phyloP scores from a whole-genome alignment of 2,113 vertebrate genomes.

The Mustela lutreola region DNA sequence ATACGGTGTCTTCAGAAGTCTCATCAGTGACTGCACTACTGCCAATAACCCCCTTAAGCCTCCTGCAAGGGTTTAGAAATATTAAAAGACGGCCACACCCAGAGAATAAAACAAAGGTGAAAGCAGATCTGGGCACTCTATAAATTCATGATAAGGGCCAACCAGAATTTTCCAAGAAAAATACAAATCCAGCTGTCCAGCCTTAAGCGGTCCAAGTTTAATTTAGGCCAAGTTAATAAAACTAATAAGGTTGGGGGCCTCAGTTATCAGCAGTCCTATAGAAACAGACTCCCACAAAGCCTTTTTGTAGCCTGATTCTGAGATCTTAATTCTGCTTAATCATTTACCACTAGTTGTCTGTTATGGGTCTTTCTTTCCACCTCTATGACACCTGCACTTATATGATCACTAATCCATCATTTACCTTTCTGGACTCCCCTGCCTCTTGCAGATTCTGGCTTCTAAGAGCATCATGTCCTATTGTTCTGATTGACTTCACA shows the following conservation, averaged over 20 bases:
- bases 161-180: background rate
- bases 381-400: background rate
- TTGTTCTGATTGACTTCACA: background rate
- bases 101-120: background rate
- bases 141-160: background rate
- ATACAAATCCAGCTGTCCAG: background rate
- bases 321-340: background rate
- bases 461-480: background rate
- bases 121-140: background rate
- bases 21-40: background rate
- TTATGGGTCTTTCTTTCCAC: background rate
- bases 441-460: background rate
- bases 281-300: background rate
- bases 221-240: background rate
- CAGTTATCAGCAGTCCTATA: background rate
- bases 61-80: background rate
- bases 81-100: background rate
- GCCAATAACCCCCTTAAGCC: background rate
- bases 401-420: background rate
- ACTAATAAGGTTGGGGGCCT: background rate
- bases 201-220: background rate
- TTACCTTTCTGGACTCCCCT: background rate
- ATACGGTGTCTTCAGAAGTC: background rate
- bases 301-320: background rate
- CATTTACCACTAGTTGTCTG: background rate